These are phyloP conservation scores for Plotosus lineatus DNA, from an alignment of 2,113 vertebrate species.

Conservation along the genomic window DNA sequence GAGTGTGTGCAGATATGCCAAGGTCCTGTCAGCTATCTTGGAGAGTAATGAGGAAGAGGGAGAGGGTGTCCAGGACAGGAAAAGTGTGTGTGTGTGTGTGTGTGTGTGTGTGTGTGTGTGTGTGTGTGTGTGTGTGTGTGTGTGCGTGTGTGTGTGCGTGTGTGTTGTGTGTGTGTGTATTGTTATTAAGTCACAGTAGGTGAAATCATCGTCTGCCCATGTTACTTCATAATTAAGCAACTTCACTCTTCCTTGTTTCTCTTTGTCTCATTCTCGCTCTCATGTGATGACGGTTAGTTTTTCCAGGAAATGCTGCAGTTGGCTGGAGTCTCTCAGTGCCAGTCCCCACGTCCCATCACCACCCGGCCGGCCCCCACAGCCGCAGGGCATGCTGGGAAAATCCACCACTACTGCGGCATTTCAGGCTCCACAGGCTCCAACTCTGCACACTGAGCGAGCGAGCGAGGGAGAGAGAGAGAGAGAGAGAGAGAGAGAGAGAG, in stretches of 20 bases:
- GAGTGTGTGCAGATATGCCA: slow-evolving; percentile 48
- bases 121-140: slow-evolving; percentile 25
- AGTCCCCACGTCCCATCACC: slow-evolving; percentile 47
- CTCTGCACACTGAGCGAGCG: slow-evolving; percentile 8
- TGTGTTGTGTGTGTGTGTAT: slow-evolving; percentile 8
- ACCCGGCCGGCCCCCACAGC: slow-evolving; percentile 46
- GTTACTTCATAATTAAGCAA: slow-evolving; percentile 48
- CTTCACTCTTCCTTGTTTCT: slow-evolving; percentile 28
- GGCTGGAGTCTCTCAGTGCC: slow-evolving; percentile 42
- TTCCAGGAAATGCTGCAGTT: slow-evolving; percentile 55
- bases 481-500: slow-evolving; percentile 14
- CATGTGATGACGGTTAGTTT: slow-evolving; percentile 43
- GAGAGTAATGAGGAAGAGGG: slow-evolving; percentile 53
- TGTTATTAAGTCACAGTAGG: slow-evolving; percentile 51
- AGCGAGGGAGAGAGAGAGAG: slow-evolving; percentile 8
- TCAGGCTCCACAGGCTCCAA: slow-evolving; percentile 48
- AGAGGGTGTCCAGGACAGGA: slow-evolving; percentile 47
- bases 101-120: slow-evolving; percentile 28
- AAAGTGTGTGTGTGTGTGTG: slow-evolving; percentile 22
- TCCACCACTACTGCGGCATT: slow-evolving; percentile 55
- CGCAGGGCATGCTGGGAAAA: slow-evolving; percentile 56
- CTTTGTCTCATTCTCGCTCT: slow-evolving; percentile 18
- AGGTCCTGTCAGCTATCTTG: slow-evolving; percentile 52
- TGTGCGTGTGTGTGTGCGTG: slow-evolving; percentile 9
- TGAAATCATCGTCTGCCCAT: slow-evolving; percentile 49